phyloP scores from a whole-genome alignment of 2,797 vertebrate genomes.

The Orientallactaga sibirica region DNA sequence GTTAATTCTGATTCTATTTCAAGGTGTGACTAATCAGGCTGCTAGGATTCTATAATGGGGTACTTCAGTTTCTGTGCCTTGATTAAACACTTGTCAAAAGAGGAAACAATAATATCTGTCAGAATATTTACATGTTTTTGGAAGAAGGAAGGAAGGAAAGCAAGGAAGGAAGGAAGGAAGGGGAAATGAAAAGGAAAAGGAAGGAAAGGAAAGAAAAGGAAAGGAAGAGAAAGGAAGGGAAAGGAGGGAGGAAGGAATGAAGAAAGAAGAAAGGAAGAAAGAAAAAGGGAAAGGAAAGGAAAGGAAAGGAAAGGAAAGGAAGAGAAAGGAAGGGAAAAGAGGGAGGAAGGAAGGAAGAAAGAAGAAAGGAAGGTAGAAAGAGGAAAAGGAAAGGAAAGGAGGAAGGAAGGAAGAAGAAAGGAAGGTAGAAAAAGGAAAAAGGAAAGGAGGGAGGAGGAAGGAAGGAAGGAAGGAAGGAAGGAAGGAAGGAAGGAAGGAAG shows the following conservation, averaged over 20 bases:
- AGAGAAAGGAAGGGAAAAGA: not conserved
- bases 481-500: too few relatives aligned
- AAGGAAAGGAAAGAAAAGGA: too few relatives aligned
- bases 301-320: not conserved
- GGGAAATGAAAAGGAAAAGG: not conserved
- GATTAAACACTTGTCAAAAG: conserved; percentile 22
- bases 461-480: too few relatives aligned
- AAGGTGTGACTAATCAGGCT: not conserved
- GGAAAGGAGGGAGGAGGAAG: too few relatives aligned
- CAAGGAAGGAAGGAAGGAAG: too few relatives aligned
- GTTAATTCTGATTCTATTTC: conserved; percentile 27
- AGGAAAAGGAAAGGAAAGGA: too few relatives aligned
- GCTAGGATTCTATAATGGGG: not conserved
- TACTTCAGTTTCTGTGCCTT: conserved; percentile 23
- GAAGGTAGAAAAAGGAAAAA: not conserved
- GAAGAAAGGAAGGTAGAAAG: too few relatives aligned
- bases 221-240: too few relatives aligned
- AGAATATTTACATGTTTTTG: not conserved
- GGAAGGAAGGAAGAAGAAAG: too few relatives aligned
- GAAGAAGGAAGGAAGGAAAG: not conserved
- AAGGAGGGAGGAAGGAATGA: too few relatives aligned
- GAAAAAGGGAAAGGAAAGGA: not conserved
- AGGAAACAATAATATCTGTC: conserved; percentile 3
- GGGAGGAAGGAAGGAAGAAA: not conserved
- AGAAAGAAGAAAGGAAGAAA: not conserved